These are phyloP conservation scores for Pandemis cinnamomeana DNA, from an alignment of 2,888 invertebrate species.

Conservation along the genomic window DNA sequence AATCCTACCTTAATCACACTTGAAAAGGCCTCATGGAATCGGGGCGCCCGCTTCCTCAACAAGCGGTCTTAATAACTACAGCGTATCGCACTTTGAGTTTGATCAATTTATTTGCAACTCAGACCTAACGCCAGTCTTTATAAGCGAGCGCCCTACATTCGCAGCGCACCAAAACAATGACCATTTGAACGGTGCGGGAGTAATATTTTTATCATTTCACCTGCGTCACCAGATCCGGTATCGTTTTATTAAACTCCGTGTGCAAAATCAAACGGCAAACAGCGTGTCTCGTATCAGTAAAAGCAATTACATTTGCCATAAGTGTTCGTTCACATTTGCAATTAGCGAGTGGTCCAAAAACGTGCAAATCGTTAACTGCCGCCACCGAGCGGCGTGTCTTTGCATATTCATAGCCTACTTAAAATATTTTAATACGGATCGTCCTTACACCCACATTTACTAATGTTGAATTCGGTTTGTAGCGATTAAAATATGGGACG, in stretches of 20 bases:
- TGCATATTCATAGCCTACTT: conserved; percentile 84
- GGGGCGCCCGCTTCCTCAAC: conserved; percentile 56
- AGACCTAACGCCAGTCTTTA: conserved; percentile 21
- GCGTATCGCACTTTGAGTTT: conserved; percentile 72
- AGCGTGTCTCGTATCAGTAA: conserved; percentile 72
- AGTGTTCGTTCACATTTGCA: conserved; percentile 83
- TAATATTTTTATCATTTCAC: conserved; percentile 35
- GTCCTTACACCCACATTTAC: conserved; percentile 71
- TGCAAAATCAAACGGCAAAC: conserved; percentile 67
- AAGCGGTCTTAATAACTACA: conserved; percentile 73
- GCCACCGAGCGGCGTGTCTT: conserved; percentile 78
- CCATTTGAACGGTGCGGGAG: conserved; percentile 1
- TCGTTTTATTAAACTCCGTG: conserved; percentile 41
- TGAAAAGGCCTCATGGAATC: conserved; percentile 75
- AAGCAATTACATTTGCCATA: conserved; percentile 82
- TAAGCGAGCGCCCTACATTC: conserved; percentile 10
- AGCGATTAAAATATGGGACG: conserved; percentile 61
- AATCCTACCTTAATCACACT: conserved; percentile 79
- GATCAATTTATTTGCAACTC: conserved; percentile 61
- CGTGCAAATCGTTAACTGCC: conserved; percentile 83
- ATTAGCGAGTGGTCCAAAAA: conserved; percentile 83
- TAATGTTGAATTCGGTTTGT: conserved; percentile 74
- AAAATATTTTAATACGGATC: conserved; percentile 83
- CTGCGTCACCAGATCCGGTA: conserved; percentile 36
- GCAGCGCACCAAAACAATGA: conserved; percentile 17